Base-by-base conservation (phyloP, 2,888 invertebrate species). In the Acrobasis consociella region DNA sequence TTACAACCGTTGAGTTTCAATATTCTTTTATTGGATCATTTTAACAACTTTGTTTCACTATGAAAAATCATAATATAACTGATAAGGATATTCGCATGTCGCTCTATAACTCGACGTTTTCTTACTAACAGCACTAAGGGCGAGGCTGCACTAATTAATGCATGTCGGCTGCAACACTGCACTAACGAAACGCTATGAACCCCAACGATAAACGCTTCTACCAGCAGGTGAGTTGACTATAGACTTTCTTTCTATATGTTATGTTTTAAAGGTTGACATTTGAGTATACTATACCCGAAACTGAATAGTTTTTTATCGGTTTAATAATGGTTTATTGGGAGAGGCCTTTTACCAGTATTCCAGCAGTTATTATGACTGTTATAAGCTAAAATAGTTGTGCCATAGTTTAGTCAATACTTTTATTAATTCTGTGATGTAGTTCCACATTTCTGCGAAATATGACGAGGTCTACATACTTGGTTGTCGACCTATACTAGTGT, bases 211-310 rank as follows among this genome's bases (percentile, higher is more conserved):
- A 94, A 82, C 93, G 93, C 74, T 92, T 93, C 77, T 91, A 93
- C 75, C 94, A 93, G 77, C 83, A 93, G 93, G 94, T 94, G 76
- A 94, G 93, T 87, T 3, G 2, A 13, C n/a, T n/a, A n/a, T n/a
- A n/a, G n/a, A n/a, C 9, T 58, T 60, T 38, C 39, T 22, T n/a
- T 46, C 22, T 15, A 52, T 51, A n/a, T 22, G 8, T 22, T 22
- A 11, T 46, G 46, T 46, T n/a, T 11, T 42, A 46, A 46, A 13
- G 31, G 7, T 31, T 31, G 22, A 22, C 22, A 22, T 22, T 22
- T 22, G 22, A 22, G 22, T 22, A 22, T 22, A 22, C n/a, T 22
- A 22, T 3, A 22, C 22, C 22, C 22, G 22, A 22, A 22, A 22
- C 22, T 22, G n/a, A n/a, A n/a, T n/a, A n/a, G n/a, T n/a, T n/a